Base-by-base conservation (phyloP, 2,797 vertebrate genomes). In the Arnoldichthys spilopterus region DNA sequence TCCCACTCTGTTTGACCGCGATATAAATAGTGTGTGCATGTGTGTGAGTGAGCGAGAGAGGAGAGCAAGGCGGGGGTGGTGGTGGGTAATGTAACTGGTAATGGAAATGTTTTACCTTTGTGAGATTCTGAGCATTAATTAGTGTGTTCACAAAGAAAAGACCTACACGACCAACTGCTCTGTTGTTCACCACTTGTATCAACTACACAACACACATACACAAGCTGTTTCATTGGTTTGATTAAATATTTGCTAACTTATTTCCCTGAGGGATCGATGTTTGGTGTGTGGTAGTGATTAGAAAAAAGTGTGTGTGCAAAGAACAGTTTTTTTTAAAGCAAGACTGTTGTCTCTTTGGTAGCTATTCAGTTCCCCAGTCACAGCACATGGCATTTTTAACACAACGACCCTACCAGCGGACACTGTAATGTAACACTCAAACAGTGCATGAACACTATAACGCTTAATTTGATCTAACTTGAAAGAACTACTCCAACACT, bases 21-120 rank as follows among this genome's bases (percentile, higher is more conserved):
- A 59, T 73, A 79, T 67, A 61, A 66, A 75, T 64, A 70, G 26
- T 34, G 22, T 54, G 24, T 63, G 45, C 32, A 26, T 73, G 26
- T 32, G 58, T 74, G 20, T 37, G 47, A 53, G 32, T 28, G 49
- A 63, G 61, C 26, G 59, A 3, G 32, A 43, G 11, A 7, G n/a
- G 62, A 20, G 62, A 30, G 34, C 16, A n/a, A 32, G 34, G 15
- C 43, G 30, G 49, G 76, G 56, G 30, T 79, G 34, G 15, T 43
- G 30, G 49, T 76, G 56, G 30, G 77, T 77, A 45, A 67, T 43
- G 61, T 54, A 74, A 78, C 53, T 49, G 67, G 63, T 69, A 82
- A 79, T 76, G 72, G 76, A 81, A 69, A 78, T n/a, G n/a, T n/a
- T 32, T 76, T 59, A 82, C 72, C 76, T 72, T 75, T 81, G 61